Evolutionary conservation across 2,113 vertebrate genomes (phyloP).

Genomic region (Lepus americanus): DNA sequence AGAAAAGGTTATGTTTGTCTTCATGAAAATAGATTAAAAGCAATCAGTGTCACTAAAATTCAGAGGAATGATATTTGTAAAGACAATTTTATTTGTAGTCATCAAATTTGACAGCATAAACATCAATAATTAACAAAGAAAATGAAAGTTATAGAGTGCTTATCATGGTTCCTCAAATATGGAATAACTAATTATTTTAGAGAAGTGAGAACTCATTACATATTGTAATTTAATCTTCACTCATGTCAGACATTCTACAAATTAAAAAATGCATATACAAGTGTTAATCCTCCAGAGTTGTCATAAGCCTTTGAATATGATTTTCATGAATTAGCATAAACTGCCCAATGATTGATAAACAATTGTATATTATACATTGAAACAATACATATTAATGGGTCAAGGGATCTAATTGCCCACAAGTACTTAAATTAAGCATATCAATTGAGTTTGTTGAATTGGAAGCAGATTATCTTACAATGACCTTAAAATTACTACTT

Average conservation of each 20-base stretch:
- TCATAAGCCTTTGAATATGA: not conserved
- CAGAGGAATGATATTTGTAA: not conserved
- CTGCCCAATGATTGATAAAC: not conserved
- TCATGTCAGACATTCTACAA: not conserved
- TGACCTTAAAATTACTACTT: conserved; percentile 65
- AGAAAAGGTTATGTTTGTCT: not conserved
- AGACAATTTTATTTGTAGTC: not conserved
- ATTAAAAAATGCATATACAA: not conserved
- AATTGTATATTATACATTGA: not conserved
- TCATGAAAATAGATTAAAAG: not conserved
- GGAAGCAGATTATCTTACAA: conserved; percentile 64
- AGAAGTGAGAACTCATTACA: not conserved
- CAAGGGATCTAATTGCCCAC: not conserved
- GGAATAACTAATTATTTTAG: not conserved
- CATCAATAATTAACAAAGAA: conserved; percentile 32
- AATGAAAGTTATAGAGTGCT: not conserved
- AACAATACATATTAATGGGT: not conserved
- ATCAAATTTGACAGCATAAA: not conserved
- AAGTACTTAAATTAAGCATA: conserved; percentile 50
- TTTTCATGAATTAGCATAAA: not conserved
- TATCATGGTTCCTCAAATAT: not conserved
- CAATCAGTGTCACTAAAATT: not conserved
- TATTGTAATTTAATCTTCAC: conserved; percentile 42
- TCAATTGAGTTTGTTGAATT: not conserved
- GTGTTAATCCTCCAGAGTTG: not conserved